Evolutionary conservation across 2,888 invertebrate genomes (phyloP), one percentile per base, ranked within the genome.

Genomic region (Papilio elwesi): DNA sequence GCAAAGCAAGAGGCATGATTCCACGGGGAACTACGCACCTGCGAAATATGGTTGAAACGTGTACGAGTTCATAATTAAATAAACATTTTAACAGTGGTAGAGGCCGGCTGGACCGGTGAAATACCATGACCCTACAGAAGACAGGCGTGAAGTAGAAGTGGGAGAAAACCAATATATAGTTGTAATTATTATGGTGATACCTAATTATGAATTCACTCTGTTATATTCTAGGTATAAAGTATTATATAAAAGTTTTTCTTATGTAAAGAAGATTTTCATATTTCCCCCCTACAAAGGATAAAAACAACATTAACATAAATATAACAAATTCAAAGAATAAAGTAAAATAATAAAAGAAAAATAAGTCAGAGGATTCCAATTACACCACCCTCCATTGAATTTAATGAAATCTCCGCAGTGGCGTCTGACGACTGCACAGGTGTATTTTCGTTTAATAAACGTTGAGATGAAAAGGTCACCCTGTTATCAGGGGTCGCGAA

Each of bases 381-480:
- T 87, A 85, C 79, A 78, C 73, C 55, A 78, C 80, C 84, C 81
- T 83, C 83, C 84, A 86, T 88, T 86, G 82, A 83, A 86, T 87
- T 87, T 85, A 88, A 87, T 87, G 85, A 87, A 88, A 89, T 85
- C 84, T 84, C 80, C 80, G 79, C 83, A 83, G 82, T 82, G 80
- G 81, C 80, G 79, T 79, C 78, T 83, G 82, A 84, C 82, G 83
- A 84, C 82, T 85, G 84, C 85, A 86, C 90, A 90, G 90, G 89
- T 90, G 89, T 88, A 85, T 87, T 87, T 86, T 85, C 86, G 84
- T 87, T 88, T 87, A 87, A 89, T 87, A 89, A 89, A 86, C 85
- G 81, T 81, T 79, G 82, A 83, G 83, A 83, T 81, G 82, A 84
- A 86, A 84, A 89, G 87, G 87, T 87, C 86, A 83, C 81, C 78